Conservation (phyloP, 37 sponge, comb jelly and placozoan genomes). For the Cliona cf. orientalis region DNA sequence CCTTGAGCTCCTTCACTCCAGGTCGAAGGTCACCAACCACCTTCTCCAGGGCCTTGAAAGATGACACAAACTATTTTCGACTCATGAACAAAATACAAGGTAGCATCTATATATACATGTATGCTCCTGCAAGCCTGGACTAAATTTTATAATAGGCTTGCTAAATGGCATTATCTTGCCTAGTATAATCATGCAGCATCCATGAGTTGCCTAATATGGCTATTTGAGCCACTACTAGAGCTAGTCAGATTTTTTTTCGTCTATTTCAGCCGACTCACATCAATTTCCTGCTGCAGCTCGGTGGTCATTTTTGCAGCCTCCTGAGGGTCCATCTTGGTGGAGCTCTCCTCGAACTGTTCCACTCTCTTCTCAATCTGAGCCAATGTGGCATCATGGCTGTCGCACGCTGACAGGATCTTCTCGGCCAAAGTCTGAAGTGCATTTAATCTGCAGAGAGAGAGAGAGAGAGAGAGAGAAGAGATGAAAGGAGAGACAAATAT, state of each 20-base stretch:
- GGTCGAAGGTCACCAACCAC: slow-evolving; percentile 1
- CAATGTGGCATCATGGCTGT: background rate
- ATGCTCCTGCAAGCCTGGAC: background rate
- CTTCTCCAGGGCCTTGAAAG: slow-evolving; percentile 2
- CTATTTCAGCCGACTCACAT: background rate
- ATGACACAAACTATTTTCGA: background rate
- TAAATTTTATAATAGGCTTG: too few species aligned
- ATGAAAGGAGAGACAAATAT: background rate
- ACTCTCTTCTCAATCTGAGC: slow-evolving; percentile 21
- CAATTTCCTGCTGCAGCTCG: slow-evolving; percentile 26
- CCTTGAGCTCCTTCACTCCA: slow-evolving; percentile 32
- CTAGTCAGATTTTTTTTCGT: background rate
- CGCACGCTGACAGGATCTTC: slow-evolving; percentile 24
- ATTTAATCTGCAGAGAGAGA: slow-evolving; percentile 21
- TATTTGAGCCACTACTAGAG: too few species aligned
- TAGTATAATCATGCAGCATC: too few species aligned
- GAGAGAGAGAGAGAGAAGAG: background rate
- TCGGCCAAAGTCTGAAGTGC: slow-evolving; percentile 22
- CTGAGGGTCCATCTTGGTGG: slow-evolving; percentile 22
- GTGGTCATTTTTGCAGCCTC: background rate
- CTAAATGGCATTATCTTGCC: too few species aligned
- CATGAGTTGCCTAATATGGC: too few species aligned
- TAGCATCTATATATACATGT: background rate
- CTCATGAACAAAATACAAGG: too few species aligned
- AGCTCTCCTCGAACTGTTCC: slow-evolving; percentile 24